Percentiles rank a stretch among this genome's conserved stretches.
Conservation (phyloP, 2,888 invertebrate genomes). For the Leucania comma region DNA sequence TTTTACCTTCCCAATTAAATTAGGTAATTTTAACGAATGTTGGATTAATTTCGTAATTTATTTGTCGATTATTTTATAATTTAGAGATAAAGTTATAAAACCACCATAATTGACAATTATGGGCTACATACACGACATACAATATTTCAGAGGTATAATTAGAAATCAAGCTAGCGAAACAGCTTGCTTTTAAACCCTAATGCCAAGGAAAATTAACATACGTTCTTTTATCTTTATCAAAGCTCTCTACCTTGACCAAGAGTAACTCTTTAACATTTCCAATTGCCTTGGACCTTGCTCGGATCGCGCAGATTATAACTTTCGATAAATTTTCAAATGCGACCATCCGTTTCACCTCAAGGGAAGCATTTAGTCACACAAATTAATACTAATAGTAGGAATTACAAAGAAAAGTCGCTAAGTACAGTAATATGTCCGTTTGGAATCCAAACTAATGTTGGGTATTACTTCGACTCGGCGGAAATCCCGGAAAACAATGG, state of each 20-base stretch:
- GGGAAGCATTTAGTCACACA: constrained; percentile 39
- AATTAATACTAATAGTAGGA: constrained; percentile 66
- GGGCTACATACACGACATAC: neutral
- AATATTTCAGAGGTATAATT: neutral
- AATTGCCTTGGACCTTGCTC: neutral
- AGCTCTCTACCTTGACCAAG: constrained; percentile 10
- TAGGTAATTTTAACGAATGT: neutral
- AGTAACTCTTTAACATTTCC: neutral
- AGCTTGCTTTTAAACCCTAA: neutral
- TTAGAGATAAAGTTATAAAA: neutral
- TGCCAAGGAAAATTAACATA: neutral
- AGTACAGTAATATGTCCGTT: constrained; percentile 67
- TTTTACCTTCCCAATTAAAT: too few relatives aligned
- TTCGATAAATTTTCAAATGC: constrained; percentile 18
- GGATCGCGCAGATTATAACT: neutral
- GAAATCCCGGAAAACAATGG: constrained; percentile 70
- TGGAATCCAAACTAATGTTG: constrained; percentile 77
- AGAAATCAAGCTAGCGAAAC: constrained; percentile 4
- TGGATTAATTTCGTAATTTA: neutral
- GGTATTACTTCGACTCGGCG: constrained; percentile 69
- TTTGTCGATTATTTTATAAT: neutral
- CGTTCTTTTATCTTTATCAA: neutral
- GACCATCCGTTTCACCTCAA: constrained; percentile 34
- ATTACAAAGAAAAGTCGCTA: constrained; percentile 67
- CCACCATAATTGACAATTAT: neutral